Conservation (phyloP, 2,113 vertebrate genomes). For the Triplophysa rosa region DNA sequence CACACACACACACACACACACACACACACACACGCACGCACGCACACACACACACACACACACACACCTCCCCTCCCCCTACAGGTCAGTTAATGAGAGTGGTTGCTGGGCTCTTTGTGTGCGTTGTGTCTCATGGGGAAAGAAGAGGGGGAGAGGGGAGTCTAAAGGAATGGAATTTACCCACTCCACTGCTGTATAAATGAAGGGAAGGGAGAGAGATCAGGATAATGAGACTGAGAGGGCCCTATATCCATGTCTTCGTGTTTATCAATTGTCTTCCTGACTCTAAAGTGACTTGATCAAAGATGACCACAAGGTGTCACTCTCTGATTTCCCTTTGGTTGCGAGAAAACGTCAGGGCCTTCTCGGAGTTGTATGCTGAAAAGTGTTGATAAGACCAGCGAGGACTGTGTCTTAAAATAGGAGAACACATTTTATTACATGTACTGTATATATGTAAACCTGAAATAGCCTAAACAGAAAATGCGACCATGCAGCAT, state of each 20-base stretch:
- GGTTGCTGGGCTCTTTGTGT: constrained; percentile 56
- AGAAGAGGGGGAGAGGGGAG: constrained; percentile 35
- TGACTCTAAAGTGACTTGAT: constrained; percentile 40
- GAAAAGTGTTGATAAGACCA: not conserved
- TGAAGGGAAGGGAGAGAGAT: constrained; percentile 41
- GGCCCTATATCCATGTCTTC: constrained; percentile 20
- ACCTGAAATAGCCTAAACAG: too few species aligned
- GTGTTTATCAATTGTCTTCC: constrained; percentile 42
- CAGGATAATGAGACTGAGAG: constrained; percentile 33
- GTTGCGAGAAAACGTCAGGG: not conserved
- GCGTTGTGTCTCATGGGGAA: constrained; percentile 48
- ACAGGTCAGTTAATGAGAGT: constrained; percentile 59
- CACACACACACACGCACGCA: constrained; percentile 7
- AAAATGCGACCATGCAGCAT: too few species aligned
- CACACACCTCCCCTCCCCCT: constrained; percentile 47
- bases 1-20: constrained; percentile 24
- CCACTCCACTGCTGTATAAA: constrained; percentile 47
- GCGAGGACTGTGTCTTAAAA: not conserved
- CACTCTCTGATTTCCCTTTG: constrained; percentile 40
- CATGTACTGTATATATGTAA: too few species aligned
- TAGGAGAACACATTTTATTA: not conserved
- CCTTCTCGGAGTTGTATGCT: not conserved
- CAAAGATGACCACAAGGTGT: constrained; percentile 56
- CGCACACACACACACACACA: constrained; percentile 24
- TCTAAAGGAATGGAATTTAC: constrained; percentile 54